These are phyloP conservation scores for Triplophysa rosa DNA, from an alignment of 2,113 vertebrate species.

Conservation along the genomic window DNA sequence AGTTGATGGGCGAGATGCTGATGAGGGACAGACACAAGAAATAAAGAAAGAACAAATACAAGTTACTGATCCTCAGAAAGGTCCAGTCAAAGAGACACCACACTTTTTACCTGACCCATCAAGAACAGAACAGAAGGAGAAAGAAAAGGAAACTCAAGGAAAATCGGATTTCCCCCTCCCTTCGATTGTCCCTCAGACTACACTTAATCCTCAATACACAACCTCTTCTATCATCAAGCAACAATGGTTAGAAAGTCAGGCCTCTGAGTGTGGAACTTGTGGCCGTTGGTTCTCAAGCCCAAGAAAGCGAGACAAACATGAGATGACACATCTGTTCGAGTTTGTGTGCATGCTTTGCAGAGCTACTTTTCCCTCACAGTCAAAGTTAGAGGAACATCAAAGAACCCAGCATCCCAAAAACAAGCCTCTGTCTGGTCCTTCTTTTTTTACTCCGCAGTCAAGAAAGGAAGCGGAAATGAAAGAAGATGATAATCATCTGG, in stretches of 20 bases:
- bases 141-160: slow-evolving; percentile 44
- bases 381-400: slow-evolving; percentile 79
- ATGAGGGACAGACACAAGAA: slow-evolving; percentile 55
- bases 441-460: slow-evolving; percentile 33
- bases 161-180: slow-evolving; percentile 48
- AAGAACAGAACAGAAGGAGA: slow-evolving; percentile 47
- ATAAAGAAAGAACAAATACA: slow-evolving; percentile 60
- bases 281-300: slow-evolving; percentile 81
- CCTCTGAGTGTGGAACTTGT: slow-evolving; percentile 80
- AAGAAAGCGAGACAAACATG: slow-evolving; percentile 84
- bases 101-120: slow-evolving; percentile 18
- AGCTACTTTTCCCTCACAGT: slow-evolving; percentile 73
- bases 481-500: slow-evolving; percentile 57
- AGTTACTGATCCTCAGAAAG: slow-evolving; percentile 44
- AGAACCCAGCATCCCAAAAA: slow-evolving; percentile 72
- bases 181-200: slow-evolving; percentile 48
- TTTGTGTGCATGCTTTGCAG: slow-evolving; percentile 76
- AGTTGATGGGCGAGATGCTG: slow-evolving; percentile 58
- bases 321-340: slow-evolving; percentile 80
- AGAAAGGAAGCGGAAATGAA: slow-evolving; percentile 58
- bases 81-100: slow-evolving; percentile 28
- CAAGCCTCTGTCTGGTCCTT: slow-evolving; percentile 55
- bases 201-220: slow-evolving; percentile 64
- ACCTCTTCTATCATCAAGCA: slow-evolving; percentile 58
- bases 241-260: slow-evolving; percentile 72